These are phyloP conservation scores for Diarsia mendica DNA, from an alignment of 2,888 invertebrate genomes.

Conservation along the genomic window DNA sequence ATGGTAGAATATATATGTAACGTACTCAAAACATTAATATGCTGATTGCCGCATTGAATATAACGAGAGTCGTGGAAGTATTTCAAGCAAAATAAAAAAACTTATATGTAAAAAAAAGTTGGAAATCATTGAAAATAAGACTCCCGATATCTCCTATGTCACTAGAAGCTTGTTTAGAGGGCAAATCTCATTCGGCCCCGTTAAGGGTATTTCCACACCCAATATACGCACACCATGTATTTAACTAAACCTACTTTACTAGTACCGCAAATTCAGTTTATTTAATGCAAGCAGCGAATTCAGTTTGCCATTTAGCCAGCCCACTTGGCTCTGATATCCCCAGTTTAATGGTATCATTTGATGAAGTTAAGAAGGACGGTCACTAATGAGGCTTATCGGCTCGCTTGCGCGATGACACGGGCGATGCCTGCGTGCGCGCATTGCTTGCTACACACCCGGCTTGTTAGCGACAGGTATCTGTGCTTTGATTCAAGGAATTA, in stretches of 20 bases:
- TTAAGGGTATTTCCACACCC: not conserved
- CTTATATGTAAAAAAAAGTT: no score
- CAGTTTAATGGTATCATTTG: conserved; percentile 75
- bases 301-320: conserved; percentile 62
- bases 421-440: conserved; percentile 82
- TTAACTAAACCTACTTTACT: conserved; percentile 36
- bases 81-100: no score
- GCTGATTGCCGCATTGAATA: no score
- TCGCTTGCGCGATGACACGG: conserved; percentile 81
- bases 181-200: no score
- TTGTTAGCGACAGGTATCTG: conserved; percentile 78
- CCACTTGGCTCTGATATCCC: conserved; percentile 63
- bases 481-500: conserved; percentile 69
- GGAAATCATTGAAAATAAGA: no score
- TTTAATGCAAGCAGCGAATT: conserved; percentile 38
- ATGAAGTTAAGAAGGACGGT: conserved; percentile 82
- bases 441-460: conserved; percentile 73
- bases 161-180: no score
- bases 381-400: conserved; percentile 88
- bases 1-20: no score
- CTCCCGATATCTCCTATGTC: no score
- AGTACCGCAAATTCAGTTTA: conserved; percentile 38
- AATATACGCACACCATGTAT: not conserved
- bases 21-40: no score
- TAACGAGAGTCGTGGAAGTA: no score